Evolutionary conservation across 37 sponge, comb jelly and placozoan genomes (phyloP).

Genomic region (Halichondria panicea): DNA sequence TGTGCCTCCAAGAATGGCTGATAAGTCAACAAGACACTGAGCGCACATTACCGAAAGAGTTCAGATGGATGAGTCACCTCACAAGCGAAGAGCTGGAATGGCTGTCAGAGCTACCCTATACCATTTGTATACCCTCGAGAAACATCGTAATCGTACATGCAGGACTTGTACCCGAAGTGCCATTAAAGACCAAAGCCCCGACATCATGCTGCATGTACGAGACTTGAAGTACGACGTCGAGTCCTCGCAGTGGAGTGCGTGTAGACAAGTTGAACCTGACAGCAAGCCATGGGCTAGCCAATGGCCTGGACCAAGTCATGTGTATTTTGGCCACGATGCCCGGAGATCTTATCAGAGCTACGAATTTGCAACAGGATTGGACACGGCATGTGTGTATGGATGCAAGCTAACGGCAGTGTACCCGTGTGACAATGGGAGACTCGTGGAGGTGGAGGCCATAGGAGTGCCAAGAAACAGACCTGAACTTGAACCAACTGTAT

Average conservation of each 20-base stretch:
- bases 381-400: constrained; percentile 88
- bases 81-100: constrained; percentile 62
- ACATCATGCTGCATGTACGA: constrained; percentile 54
- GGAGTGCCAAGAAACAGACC: too few relatives aligned
- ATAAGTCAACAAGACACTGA: background rate
- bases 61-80: constrained; percentile 68
- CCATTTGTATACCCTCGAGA: constrained; percentile 56
- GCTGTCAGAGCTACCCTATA: constrained; percentile 71
- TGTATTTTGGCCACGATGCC: constrained; percentile 91
- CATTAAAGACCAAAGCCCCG: constrained; percentile 45
- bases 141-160: constrained; percentile 72
- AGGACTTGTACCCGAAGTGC: constrained; percentile 66
- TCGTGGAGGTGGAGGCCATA: too few relatives aligned
- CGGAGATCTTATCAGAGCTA: constrained; percentile 42
- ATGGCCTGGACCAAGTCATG: constrained; percentile 82
- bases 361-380: constrained; percentile 76
- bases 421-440: constrained; percentile 15
- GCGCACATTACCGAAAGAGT: constrained; percentile 21
- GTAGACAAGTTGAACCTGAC: background rate
- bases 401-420: constrained; percentile 70
- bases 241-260: constrained; percentile 8
- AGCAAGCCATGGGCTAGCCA: constrained; percentile 56
- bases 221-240: constrained; percentile 29
- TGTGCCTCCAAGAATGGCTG: constrained; percentile 56
- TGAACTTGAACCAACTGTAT: too few relatives aligned